These are phyloP conservation scores for Psilopsiagon aurifrons DNA, from an alignment of 2,113 vertebrate genomes.

Conservation along the genomic window DNA sequence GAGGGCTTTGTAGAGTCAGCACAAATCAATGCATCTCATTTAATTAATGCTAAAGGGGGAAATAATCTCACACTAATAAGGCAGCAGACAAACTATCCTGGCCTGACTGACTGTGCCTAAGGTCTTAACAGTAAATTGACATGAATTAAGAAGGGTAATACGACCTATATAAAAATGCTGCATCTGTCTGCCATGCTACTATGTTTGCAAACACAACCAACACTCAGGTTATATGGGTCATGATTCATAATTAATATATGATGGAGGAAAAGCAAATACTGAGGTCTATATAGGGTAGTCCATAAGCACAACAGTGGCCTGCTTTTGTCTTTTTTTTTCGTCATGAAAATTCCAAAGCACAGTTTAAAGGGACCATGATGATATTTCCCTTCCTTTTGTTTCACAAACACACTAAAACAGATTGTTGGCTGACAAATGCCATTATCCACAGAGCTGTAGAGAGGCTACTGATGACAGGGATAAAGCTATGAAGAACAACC, in stretches of 20 bases:
- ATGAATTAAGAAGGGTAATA: conserved; percentile 58
- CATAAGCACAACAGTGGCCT: neutral
- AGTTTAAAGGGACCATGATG: neutral
- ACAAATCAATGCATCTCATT: conserved; percentile 67
- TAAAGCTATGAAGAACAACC: neutral
- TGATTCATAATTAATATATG: neutral
- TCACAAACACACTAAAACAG: neutral
- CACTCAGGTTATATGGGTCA: neutral
- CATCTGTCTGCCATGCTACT: neutral
- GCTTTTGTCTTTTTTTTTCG: neutral
- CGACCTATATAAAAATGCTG: conserved; percentile 41
- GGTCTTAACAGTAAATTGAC: conserved; percentile 59
- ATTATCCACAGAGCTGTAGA: neutral
- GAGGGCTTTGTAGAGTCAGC: conserved; percentile 58
- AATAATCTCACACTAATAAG: conserved; percentile 72
- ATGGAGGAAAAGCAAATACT: neutral
- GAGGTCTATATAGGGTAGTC: neutral
- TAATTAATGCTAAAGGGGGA: conserved; percentile 70
- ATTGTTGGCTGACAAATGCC: neutral
- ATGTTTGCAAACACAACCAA: neutral
- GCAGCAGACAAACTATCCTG: conserved; percentile 59
- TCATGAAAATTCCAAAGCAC: neutral
- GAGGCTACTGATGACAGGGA: neutral
- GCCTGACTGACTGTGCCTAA: conserved; percentile 46
- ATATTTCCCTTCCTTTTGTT: neutral